These are phyloP conservation scores for Capreolus pygargus DNA, from an alignment of 2,113 vertebrate species.

Conservation along the genomic window DNA sequence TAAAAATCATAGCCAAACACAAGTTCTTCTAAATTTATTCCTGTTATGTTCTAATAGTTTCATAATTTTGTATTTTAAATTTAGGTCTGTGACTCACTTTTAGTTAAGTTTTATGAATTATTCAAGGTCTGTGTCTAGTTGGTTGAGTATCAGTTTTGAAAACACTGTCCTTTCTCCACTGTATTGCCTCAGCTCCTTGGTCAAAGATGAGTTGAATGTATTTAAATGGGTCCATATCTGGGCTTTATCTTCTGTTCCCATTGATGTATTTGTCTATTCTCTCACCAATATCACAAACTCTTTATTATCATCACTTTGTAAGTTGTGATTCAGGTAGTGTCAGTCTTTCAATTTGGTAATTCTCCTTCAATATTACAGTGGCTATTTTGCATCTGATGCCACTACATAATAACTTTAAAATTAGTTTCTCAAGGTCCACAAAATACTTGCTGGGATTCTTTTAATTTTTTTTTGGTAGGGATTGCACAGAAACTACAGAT, in stretches of 20 bases:
- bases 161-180: not conserved
- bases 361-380: not conserved
- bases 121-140: not conserved
- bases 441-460: not conserved
- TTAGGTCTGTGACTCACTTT: not conserved
- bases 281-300: not conserved
- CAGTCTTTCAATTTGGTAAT: not conserved
- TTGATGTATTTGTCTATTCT: not conserved
- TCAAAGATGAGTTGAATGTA: not conserved
- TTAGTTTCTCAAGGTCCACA: not conserved
- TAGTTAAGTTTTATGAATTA: not conserved
- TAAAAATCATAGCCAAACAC: not conserved
- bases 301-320: not conserved
- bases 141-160: not conserved
- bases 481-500: not conserved
- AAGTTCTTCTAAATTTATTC: not conserved
- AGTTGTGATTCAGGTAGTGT: not conserved
- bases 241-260: not conserved
- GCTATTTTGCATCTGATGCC: not conserved
- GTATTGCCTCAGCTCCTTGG: not conserved
- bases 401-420: not conserved
- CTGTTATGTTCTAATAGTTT: not conserved
- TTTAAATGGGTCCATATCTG: not conserved
- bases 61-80: not conserved
- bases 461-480: not conserved